Base-by-base conservation (phyloP, 1,140 invertebrate species). In the Euwallacea fornicatus region DNA sequence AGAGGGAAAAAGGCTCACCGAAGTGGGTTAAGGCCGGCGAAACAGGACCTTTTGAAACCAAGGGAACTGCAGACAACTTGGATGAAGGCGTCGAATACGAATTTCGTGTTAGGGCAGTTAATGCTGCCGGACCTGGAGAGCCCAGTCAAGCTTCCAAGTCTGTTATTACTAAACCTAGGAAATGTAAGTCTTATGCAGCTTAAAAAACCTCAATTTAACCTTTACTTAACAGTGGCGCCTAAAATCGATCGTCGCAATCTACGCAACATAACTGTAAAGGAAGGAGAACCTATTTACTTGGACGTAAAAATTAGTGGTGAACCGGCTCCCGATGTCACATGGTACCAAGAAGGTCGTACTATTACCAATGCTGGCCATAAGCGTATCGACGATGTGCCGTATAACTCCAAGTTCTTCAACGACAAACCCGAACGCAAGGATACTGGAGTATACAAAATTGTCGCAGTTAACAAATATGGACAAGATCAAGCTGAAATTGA, bases 401-500 rank as follows among this genome's bases (percentile, higher is more conserved):
- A 97, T 80, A 90, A 93, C 76, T 92, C 90, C 65, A 94, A 94
- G 80, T 93, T 94, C 81, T 89, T 89, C 73, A 92, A 93, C 78
- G 87, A 92, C 68, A 92, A 89, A 79, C 90, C 93, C 21, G 89
- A 91, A 78, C 85, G 93, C 42, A 94, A 92, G 81, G 93, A 95
- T 78, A 90, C 90, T 67, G 94, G 94, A 71, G 88, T 89, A 2
- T 96, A 96, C 78, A 93, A 91, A 82, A 93, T 96, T 66, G 88
- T 87, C 41, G 93, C 94, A 33, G 83, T 87, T 65, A 96, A 96
- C 82, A 91, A 93, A 78, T 94, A 91, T 78, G 96, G 96, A 41
- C 88, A 89, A 71, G 95, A 97, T 81, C 89, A 89, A 50, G 94
- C 93, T n/a, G 93, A 96, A 81, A 87, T 97, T 42, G 93, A 96